These are phyloP conservation scores for Platyscapa corneri DNA, from an alignment of 1,140 invertebrate genomes.

Conservation along the genomic window DNA sequence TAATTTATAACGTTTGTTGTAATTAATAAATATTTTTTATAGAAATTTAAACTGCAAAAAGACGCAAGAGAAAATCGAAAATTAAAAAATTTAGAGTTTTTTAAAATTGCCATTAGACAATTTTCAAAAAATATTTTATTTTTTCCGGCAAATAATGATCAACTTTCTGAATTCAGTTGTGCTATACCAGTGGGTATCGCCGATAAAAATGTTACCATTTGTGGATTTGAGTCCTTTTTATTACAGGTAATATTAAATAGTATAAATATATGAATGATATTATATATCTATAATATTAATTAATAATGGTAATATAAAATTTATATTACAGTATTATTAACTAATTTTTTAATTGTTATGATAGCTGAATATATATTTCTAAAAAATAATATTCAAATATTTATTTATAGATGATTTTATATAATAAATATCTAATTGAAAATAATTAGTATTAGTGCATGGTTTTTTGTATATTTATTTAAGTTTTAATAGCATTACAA, in stretches of 20 bases:
- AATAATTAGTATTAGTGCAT: too few species aligned
- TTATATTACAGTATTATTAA: too few species aligned
- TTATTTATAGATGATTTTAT: too few species aligned
- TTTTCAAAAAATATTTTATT: slow-evolving; percentile 76
- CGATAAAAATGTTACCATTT: not conserved
- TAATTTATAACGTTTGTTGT: not conserved
- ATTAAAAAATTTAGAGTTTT: slow-evolving; percentile 77
- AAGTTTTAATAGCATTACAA: too few species aligned
- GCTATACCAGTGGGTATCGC: not conserved
- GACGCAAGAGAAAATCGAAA: slow-evolving; percentile 76
- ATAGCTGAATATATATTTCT: too few species aligned
- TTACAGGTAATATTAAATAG: not conserved
- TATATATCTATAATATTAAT: too few species aligned
- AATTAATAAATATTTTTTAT: not conserved
- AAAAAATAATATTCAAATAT: too few species aligned
- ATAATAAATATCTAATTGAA: too few species aligned
- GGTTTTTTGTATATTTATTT: too few species aligned
- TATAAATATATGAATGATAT: too few species aligned
- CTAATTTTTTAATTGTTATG: too few species aligned
- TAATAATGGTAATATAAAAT: too few species aligned
- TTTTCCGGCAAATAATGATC: slow-evolving; percentile 75
- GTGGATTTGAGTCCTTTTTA: not conserved
- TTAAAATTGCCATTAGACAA: slow-evolving; percentile 76
- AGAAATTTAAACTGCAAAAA: slow-evolving; percentile 55
- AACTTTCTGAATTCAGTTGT: slow-evolving; percentile 60